These are phyloP conservation scores for Apamea crenata DNA, from an alignment of 2,888 invertebrate genomes.

Conservation along the genomic window DNA sequence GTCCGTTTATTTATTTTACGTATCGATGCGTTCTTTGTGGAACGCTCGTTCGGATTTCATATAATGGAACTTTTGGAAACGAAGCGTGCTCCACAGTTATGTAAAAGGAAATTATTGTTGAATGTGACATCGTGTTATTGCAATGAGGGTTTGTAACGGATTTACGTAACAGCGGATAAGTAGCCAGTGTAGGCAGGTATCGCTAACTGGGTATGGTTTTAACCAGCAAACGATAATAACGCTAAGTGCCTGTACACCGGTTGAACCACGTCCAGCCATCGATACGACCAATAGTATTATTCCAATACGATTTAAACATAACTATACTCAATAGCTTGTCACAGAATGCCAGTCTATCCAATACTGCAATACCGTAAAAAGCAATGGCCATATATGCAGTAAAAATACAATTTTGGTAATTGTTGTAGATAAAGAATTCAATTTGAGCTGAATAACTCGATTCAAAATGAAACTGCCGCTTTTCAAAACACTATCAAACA, in stretches of 20 bases:
- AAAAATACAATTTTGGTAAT: slow-evolving; percentile 41
- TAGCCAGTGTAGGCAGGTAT: slow-evolving; percentile 3
- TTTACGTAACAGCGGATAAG: slow-evolving; percentile 41
- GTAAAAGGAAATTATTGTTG: slow-evolving; percentile 6
- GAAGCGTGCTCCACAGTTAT: slow-evolving; percentile 18
- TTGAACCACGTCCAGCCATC: slow-evolving; percentile 37
- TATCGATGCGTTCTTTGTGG: slow-evolving; percentile 71
- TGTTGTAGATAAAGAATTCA: slow-evolving; percentile 26
- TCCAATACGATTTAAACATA: slow-evolving; percentile 28
- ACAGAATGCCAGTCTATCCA: slow-evolving; percentile 15
- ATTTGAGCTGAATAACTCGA: neutral
- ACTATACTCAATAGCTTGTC: slow-evolving; percentile 22
- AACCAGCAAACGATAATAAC: slow-evolving; percentile 33
- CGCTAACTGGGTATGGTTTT: slow-evolving; percentile 39
- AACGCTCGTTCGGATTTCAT: slow-evolving; percentile 49
- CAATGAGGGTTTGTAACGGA: slow-evolving; percentile 1
- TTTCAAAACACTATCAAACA: neutral
- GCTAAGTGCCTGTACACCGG: slow-evolving; percentile 40
- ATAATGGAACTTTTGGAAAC: slow-evolving; percentile 44
- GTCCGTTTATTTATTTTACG: slow-evolving; percentile 77
- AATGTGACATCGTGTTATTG: slow-evolving; percentile 9
- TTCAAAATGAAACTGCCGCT: neutral
- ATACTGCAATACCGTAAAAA: slow-evolving; percentile 33
- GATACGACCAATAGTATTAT: slow-evolving; percentile 18
- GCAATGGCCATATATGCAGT: slow-evolving; percentile 31